Conservation (phyloP, 1,140 invertebrate species). For the Whitmania pigra region DNA sequence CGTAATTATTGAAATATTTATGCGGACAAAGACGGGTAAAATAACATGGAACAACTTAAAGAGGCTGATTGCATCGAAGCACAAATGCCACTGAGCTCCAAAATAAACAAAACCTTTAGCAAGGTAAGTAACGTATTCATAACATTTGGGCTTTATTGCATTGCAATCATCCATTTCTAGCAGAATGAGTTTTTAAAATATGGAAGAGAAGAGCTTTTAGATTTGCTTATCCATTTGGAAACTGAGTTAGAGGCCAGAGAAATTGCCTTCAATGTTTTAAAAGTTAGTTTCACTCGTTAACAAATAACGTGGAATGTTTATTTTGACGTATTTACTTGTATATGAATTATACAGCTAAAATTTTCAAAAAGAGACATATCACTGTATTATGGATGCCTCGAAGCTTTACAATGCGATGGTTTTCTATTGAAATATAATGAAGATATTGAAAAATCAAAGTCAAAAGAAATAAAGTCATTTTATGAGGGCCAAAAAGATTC, state of each 20-base stretch:
- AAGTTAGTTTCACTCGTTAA: constrained; percentile 1
- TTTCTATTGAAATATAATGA: not conserved
- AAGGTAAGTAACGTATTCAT: too few relatives aligned
- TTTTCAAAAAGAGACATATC: not conserved
- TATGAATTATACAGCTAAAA: not conserved
- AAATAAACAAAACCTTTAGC: too few relatives aligned
- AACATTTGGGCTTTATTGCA: not conserved
- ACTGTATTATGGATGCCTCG: not conserved
- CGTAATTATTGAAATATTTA: too few relatives aligned
- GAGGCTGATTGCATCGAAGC: too few relatives aligned
- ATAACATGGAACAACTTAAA: too few relatives aligned
- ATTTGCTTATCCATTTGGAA: not conserved
- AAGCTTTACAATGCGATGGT: constrained; percentile 1
- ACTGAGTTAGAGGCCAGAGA: constrained; percentile 8
- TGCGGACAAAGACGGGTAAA: too few relatives aligned
- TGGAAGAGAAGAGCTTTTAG: constrained; percentile 2
- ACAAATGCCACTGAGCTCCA: too few relatives aligned
- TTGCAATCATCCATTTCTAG: not conserved
- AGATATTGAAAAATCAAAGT: constrained; percentile 1
- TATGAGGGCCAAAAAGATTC: too few relatives aligned
- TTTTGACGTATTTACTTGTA: too few relatives aligned
- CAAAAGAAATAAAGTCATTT: constrained; percentile 1
- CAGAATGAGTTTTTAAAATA: not conserved
- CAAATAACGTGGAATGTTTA: not conserved
- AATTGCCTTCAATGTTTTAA: constrained; percentile 8